These are phyloP conservation scores for Heterocephalus glaber DNA, from an alignment of 2,113 vertebrate species.

Conservation along the genomic window DNA sequence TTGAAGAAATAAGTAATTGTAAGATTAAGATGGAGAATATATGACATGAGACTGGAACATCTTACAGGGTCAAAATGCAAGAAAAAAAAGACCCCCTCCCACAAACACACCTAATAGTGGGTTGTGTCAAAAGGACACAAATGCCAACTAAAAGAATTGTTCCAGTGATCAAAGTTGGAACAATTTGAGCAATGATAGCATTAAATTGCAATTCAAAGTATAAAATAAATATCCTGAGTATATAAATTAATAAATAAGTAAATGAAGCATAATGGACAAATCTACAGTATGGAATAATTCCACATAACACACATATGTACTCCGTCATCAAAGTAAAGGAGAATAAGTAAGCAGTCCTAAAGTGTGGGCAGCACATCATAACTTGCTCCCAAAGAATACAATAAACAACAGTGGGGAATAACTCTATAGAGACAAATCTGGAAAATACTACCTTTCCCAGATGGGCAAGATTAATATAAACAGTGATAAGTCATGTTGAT, in stretches of 20 bases:
- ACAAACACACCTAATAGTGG: neutral
- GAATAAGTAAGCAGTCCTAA: neutral
- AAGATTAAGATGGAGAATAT: neutral
- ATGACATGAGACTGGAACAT: neutral
- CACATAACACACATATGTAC: neutral
- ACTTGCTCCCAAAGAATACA: neutral
- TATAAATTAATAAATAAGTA: neutral
- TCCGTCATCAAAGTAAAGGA: neutral
- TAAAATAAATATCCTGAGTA: neutral
- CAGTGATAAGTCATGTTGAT: neutral
- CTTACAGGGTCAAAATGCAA: neutral
- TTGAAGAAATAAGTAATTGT: constrained; percentile 35
- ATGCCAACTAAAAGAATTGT: neutral
- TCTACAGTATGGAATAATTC: neutral
- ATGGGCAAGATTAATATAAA: neutral
- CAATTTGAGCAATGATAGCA: neutral
- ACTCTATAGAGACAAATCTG: neutral
- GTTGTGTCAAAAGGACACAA: neutral
- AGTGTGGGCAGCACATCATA: neutral
- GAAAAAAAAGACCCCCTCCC: neutral
- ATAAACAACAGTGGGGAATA: neutral
- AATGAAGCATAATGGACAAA: neutral
- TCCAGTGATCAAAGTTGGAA: neutral
- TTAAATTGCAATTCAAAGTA: neutral
- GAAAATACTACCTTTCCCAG: neutral